Percentiles rank a stretch among this genome's conserved stretches.
phyloP scores from a whole-genome alignment of 2,797 vertebrate species.

The Gambelia wislizenii region DNA sequence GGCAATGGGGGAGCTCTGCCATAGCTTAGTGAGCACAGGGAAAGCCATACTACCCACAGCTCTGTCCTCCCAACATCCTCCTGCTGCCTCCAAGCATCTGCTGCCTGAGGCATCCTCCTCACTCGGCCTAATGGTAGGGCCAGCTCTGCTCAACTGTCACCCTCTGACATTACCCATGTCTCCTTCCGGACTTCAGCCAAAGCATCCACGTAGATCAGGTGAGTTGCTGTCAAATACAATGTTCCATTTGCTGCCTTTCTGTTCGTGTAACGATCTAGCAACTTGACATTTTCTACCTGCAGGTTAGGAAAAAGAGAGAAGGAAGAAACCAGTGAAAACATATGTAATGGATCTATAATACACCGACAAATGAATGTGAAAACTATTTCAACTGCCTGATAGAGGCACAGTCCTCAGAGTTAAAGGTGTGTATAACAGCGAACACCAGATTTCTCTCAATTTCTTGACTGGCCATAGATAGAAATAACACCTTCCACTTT shows the following conservation, averaged over 20 bases:
- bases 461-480: background rate
- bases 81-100: background rate
- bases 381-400: background rate
- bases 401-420: background rate
- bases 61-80: background rate
- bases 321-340: background rate
- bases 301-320: background rate
- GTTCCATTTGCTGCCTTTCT: slow-evolving; percentile 81
- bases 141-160: background rate
- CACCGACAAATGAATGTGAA: too few relatives aligned
- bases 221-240: slow-evolving; percentile 84
- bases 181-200: slow-evolving; percentile 78
- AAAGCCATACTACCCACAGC: background rate
- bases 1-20: too few relatives aligned
- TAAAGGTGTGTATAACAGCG: background rate
- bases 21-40: too few relatives aligned
- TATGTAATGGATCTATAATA: background rate
- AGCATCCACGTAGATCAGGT: slow-evolving; percentile 85
- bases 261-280: slow-evolving; percentile 79
- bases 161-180: slow-evolving; percentile 81
- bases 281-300: slow-evolving; percentile 84
- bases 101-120: background rate
- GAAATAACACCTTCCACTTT: too few relatives aligned
- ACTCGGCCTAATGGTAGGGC: background rate
- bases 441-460: too few relatives aligned